phyloP scores from a whole-genome alignment of 2,888 invertebrate species.

The Hydroisotoma schaefferi region DNA sequence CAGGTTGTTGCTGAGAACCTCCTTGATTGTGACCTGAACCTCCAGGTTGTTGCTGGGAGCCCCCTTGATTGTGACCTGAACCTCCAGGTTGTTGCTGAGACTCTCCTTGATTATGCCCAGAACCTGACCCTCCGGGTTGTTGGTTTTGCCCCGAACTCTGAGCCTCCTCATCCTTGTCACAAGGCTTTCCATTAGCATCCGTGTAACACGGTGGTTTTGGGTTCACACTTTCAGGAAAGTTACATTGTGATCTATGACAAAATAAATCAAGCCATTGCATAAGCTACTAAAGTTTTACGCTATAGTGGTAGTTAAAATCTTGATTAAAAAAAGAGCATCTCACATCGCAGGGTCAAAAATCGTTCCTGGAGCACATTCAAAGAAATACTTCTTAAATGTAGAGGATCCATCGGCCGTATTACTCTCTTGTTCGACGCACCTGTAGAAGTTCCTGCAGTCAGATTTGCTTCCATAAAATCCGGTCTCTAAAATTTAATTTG shows the following conservation, averaged over 20 bases:
- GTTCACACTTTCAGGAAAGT: constrained; percentile 28
- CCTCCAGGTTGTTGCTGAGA: neutral
- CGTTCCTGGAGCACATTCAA: constrained; percentile 37
- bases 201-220: constrained; percentile 32
- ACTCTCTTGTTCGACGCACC: constrained; percentile 27
- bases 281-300: neutral
- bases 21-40: neutral
- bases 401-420: constrained; percentile 14
- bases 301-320: neutral
- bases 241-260: constrained; percentile 18
- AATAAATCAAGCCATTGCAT: neutral
- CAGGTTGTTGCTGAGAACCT: neutral
- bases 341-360: constrained; percentile 31
- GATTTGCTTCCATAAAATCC: constrained; percentile 23
- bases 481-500: no score
- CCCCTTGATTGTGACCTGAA: constrained; percentile 7
- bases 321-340: no score
- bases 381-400: constrained; percentile 27
- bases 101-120: constrained; percentile 13
- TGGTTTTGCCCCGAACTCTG: neutral
- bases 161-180: constrained; percentile 22
- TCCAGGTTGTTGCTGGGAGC: constrained; percentile 4
- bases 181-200: constrained; percentile 11
- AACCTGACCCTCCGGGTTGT: constrained; percentile 6
- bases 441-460: constrained; percentile 34